These are phyloP conservation scores for Microcebus murinus DNA, from an alignment of 2,113 vertebrate genomes.

Conservation along the genomic window DNA sequence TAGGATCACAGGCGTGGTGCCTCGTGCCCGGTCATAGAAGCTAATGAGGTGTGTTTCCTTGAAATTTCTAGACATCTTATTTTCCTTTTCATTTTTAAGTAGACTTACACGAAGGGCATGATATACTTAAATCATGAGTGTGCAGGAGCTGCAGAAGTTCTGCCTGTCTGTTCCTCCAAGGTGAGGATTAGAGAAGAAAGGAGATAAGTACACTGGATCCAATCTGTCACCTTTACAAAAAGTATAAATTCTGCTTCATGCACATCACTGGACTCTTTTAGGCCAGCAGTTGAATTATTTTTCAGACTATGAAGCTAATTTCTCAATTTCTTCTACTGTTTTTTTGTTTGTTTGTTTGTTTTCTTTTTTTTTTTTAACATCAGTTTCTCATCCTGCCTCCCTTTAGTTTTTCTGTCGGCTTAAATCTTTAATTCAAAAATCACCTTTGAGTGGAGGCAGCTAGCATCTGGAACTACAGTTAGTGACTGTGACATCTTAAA, in stretches of 20 bases:
- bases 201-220: neutral
- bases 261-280: neutral
- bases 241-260: neutral
- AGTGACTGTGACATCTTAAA: neutral
- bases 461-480: neutral
- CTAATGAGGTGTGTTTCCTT: neutral
- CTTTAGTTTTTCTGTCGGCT: neutral
- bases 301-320: neutral
- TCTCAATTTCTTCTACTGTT: neutral
- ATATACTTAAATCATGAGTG: neutral
- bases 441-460: neutral
- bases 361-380: neutral
- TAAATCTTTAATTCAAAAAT: slow-evolving; percentile 16
- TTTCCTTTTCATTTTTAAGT: slow-evolving; percentile 14
- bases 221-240: neutral
- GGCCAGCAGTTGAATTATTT: neutral
- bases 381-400: neutral
- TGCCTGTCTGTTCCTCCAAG: neutral
- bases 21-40: neutral
- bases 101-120: neutral
- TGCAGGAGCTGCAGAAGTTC: neutral
- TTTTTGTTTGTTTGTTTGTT: neutral
- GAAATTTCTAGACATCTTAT: neutral
- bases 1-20: neutral
- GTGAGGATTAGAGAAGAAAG: neutral